Base-by-base conservation (phyloP, 2,113 vertebrate genomes). In the Eleginops maclovinus region DNA sequence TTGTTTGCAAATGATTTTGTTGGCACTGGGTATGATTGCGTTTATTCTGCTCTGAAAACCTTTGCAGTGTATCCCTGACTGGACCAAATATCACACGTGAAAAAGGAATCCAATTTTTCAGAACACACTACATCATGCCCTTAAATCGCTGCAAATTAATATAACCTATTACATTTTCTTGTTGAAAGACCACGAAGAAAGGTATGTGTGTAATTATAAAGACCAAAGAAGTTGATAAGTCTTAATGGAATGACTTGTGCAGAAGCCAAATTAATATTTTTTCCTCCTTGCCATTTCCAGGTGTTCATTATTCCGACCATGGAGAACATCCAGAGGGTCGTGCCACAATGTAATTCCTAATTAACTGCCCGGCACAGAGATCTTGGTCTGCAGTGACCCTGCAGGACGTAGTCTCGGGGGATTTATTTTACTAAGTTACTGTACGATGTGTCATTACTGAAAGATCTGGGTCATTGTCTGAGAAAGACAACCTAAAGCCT, bases 281-380 rank as follows among this genome's bases (percentile, higher is more conserved):
- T 54, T 19, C 7, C 61, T 67, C 59, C 19, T 59, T 40, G 22
- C 74, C 31, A 72, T 84, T 87, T 84, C 73, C 86, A 90, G 89
- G 86, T 90, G 87, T 87, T 92, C 87, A 92, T 93, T 93, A 93
- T 89, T 91, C 88, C 54, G 66, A 73, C 61, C 24, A 67, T 82
- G 69, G 66, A 82, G 83, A 82, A 83, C 75, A 82, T 83, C 84
- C 88, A 43, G 78, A 54, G 90, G 79, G 90, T 89, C 88, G 8
- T 24, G 75, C 78, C 81, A 58, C 69, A 81, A 83, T 87, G 71
- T 91, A 88, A 93, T 90, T 87, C 82, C 84, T 92, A 93, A 91
- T 92, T 91, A 91, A 87, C 86, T 80, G 62, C 22, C 74, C 79
- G 75, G 85, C 77, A 85, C 87, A 81, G 77, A 81, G 87, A 86